Percentiles rank a stretch among this genome's conserved stretches.
Evolutionary conservation across 2,797 vertebrate species (phyloP).

Genomic region (Sebastes trivittatus): DNA sequence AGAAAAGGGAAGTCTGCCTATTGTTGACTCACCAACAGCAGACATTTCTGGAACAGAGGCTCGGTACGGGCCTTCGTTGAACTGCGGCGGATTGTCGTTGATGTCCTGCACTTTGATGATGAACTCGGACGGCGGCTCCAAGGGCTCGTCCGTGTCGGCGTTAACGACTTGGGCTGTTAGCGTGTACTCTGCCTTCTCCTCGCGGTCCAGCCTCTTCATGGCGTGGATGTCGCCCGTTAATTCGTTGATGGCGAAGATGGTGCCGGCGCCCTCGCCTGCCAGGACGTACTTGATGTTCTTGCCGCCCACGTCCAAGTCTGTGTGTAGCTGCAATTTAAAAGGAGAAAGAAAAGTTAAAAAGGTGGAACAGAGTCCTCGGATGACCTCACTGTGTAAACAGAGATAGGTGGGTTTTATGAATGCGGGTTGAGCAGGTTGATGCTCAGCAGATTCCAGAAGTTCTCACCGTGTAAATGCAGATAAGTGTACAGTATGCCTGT

Average conservation of each 20-base stretch:
- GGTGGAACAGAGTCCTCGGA: not conserved
- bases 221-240: conserved; percentile 97
- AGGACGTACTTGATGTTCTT: conserved; percentile 96
- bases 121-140: conserved; percentile 97
- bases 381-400: conserved; percentile 6
- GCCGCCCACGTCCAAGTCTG: conserved; percentile 91
- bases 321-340: conserved; percentile 88
- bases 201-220: conserved; percentile 97
- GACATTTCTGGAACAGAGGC: conserved; percentile 97
- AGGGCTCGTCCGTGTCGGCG: conserved; percentile 89
- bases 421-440: not conserved
- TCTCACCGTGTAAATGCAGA: conserved; percentile 37
- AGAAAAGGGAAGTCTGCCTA: conserved; percentile 25
- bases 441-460: conserved; percentile 44
- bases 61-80: conserved; percentile 92
- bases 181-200: conserved; percentile 97
- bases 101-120: conserved; percentile 99
- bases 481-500: conserved; percentile 30
- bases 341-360: conserved; percentile 6
- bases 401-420: conserved; percentile 17
- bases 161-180: conserved; percentile 95
- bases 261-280: conserved; percentile 95
- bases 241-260: conserved; percentile 98
- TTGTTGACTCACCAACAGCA: conserved; percentile 88
- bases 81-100: conserved; percentile 97